phyloP scores from a whole-genome alignment of 2,888 invertebrate genomes.

The Calameuta pallipes region DNA sequence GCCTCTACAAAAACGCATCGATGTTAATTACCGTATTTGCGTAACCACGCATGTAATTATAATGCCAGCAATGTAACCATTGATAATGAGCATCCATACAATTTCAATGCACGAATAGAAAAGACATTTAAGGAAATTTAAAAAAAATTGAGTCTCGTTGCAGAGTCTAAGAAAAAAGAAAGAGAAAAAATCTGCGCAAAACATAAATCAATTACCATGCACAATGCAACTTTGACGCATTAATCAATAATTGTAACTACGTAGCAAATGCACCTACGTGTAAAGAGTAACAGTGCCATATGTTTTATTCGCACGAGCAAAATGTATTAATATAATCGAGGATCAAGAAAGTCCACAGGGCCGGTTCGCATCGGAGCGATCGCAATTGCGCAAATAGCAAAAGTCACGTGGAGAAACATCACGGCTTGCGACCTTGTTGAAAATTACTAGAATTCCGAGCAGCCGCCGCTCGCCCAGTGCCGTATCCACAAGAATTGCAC shows the following conservation, averaged over 20 bases:
- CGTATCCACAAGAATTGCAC: background rate
- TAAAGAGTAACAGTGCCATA: background rate
- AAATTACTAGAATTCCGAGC: background rate
- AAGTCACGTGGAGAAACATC: background rate
- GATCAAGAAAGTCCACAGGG: background rate
- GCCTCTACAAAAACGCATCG: background rate
- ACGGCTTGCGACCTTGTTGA: background rate
- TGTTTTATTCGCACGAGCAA: background rate
- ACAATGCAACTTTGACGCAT: background rate
- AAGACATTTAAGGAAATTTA: too few species aligned
- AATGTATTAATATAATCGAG: background rate
- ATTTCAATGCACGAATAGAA: too few species aligned
- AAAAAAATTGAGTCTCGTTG: background rate
- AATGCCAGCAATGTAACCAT: background rate
- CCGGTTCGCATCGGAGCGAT: background rate
- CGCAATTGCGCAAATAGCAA: background rate
- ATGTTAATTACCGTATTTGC: background rate
- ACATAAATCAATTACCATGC: background rate
- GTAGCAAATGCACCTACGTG: background rate
- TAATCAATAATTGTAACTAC: background rate
- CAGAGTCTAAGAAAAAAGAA: too few species aligned
- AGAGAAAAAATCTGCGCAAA: background rate
- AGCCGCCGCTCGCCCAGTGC: background rate
- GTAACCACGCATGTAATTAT: background rate
- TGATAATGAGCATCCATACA: background rate